A percentile compares a stretch with the other conserved stretches of the same genome.
phyloP scores from a whole-genome alignment of 2,797 vertebrate genomes.

The Pitangus sulphuratus region DNA sequence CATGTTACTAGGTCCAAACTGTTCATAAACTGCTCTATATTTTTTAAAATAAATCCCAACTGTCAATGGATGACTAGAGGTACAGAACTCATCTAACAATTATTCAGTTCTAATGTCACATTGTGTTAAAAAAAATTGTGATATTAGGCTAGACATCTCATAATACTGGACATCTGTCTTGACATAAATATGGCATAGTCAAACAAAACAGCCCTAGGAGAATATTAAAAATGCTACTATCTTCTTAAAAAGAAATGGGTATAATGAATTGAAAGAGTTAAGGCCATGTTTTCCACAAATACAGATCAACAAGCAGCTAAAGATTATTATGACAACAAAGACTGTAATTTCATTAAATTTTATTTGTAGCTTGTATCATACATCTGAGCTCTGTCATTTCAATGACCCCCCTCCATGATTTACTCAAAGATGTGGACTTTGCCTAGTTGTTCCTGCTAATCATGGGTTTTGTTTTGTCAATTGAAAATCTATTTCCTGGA shows the following conservation, averaged over 20 bases:
- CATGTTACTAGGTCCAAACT: neutral
- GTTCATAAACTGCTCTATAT: neutral
- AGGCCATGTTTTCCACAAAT: neutral
- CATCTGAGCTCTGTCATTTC: neutral
- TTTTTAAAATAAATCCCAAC: constrained; percentile 19
- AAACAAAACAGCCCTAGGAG: neutral
- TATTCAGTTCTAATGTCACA: neutral
- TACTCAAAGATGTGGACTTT: neutral
- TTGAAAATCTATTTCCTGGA: neutral
- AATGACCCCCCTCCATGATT: accelerated
- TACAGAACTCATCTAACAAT: constrained; percentile 1
- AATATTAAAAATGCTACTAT: neutral
- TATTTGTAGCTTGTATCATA: neutral
- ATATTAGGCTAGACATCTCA: neutral
- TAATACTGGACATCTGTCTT: neutral
- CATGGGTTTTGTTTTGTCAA: neutral
- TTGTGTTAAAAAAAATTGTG: neutral
- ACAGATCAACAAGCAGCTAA: neutral
- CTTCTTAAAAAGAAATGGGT: neutral
- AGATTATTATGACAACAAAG: neutral
- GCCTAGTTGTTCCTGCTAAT: neutral
- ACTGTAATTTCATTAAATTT: neutral
- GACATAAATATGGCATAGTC: neutral
- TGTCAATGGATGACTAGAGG: neutral
- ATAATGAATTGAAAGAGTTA: neutral